Base-by-base conservation (phyloP, 2,113 vertebrate genomes). In the Dolichotis patagonum region DNA sequence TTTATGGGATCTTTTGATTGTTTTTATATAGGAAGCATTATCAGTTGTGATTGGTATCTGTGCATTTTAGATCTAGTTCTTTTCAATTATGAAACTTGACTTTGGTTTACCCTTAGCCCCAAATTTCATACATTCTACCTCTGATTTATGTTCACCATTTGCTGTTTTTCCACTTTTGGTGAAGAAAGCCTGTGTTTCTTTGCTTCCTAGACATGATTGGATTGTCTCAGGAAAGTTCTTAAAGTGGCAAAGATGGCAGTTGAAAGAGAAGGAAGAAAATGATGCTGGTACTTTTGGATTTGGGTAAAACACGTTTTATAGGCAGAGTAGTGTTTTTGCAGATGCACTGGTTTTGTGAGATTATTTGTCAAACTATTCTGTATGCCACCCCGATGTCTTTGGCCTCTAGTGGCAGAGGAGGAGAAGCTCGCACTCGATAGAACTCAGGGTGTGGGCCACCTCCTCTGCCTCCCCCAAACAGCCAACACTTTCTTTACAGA, bases 401-500 rank as follows among this genome's bases (percentile, higher is more conserved):
- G 85, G 75, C 78, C 75, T 43, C 14, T 35, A 89, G n/a, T 38
- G 88, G 62, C 54, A 49, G 71, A 24, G 32, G 49, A 88, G 96
- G 77, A 56, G 83, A 84, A 88, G 12, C 30, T 35, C 63, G 19
- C 7, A 26, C 58, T 67, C 81, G 56, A 0, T 35, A 88, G 86
- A 30, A 81, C 81, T 26, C n/a, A 19, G 54, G 87, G 43, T 41
- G 54, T 83, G 69, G n/a, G 30, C 46, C 65, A 30, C 2, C 78
- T 96, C 46, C 81, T 73, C 90, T 49, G 28, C 56, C 32, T 71
- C 87, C 41, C 78, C 65, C 71, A 88, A 86, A 91, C 38, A 94
- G 86, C 91, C 28, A 30, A 71, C 81, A 73, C 58, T 85, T 96
- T 88, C 41, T 87, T 94, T 92, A 80, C 88, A 93, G 88, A 97